Percentiles rank a stretch among this genome's conserved stretches.
These are phyloP conservation scores for Drosophila siamana DNA, from an alignment of 2,888 invertebrate species.

Conservation along the genomic window DNA sequence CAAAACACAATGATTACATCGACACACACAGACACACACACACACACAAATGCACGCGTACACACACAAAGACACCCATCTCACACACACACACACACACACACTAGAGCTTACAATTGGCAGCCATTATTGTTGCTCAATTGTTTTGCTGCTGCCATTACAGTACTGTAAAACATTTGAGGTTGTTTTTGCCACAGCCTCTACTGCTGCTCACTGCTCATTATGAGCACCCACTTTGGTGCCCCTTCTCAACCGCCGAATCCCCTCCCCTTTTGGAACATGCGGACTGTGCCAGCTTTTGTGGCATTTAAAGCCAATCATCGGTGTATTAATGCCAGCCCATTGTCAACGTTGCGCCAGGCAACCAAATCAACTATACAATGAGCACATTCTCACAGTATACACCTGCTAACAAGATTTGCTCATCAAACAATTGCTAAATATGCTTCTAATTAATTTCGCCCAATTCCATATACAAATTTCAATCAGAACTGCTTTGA, in stretches of 20 bases:
- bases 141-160: constrained; percentile 51
- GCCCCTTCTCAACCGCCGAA: background rate
- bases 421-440: background rate
- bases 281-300: constrained; percentile 21
- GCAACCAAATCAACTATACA: constrained; percentile 7
- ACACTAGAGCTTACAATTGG: constrained; percentile 36
- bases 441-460: background rate
- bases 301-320: constrained; percentile 62
- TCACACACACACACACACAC: constrained; percentile 8
- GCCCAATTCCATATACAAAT: background rate
- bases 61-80: no score
- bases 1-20: constrained; percentile 55
- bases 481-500: background rate
- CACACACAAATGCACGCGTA: constrained; percentile 12
- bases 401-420: background rate
- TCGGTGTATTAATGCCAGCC: constrained; percentile 40
- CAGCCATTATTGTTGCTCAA: constrained; percentile 33
- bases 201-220: background rate
- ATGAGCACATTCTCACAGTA: background rate
- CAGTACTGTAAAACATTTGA: constrained; percentile 32
- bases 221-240: background rate
- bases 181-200: background rate
- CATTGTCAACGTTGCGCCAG: constrained; percentile 32
- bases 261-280: no score
- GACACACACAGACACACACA: constrained; percentile 13